Evolutionary conservation across 1,140 invertebrate species (phyloP), one percentile per base, ranked within the genome.

Genomic region (Eumaeus atala): DNA sequence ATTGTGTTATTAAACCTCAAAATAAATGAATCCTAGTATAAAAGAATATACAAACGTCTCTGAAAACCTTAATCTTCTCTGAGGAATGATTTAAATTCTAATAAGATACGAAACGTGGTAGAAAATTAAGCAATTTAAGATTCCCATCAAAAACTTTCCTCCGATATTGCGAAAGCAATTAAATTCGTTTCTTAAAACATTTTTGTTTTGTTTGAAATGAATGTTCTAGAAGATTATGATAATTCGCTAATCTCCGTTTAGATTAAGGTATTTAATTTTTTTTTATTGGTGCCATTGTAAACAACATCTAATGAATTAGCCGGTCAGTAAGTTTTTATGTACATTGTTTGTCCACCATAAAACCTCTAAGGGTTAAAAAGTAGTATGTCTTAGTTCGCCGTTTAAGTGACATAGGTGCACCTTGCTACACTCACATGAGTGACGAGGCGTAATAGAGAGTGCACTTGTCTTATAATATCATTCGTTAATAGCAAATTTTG

Each of bases 81-180:
- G 12, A 44, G 14, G 21, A 28, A 28, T 28, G 21, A 44, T 44
- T 44, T 44, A 44, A 44, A 44, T 44, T 44, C 40, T 40, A 40
- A 40, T 16, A 17, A 44, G 40, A 44, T 44, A 44, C 40, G 40
- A 44, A 44, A 10, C 40, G 40, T 44, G 40, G 40, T 14, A 44
- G 40, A 44, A 44, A 17, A 44, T 44, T 44, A 44, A 44, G 40
- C 40, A 17, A 18, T 44, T 44, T 44, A 5, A 14, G 17, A 16
- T 6, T 17, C 12, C 40, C 40, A 7, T 44, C 14, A 44, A 44
- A 44, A 44, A 44, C 14, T 44, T 44, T 44, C 1, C 12, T 9
- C 40, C 40, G 40, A 44, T 17, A 44, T 17, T 44, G 40, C 14
- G 40, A 44, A 44, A 18, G 3, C 9, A 17, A 44, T 44, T 44